Evolutionary conservation across 2,797 vertebrate species (phyloP).

Genomic region (Hoplostethus atlanticus): DNA sequence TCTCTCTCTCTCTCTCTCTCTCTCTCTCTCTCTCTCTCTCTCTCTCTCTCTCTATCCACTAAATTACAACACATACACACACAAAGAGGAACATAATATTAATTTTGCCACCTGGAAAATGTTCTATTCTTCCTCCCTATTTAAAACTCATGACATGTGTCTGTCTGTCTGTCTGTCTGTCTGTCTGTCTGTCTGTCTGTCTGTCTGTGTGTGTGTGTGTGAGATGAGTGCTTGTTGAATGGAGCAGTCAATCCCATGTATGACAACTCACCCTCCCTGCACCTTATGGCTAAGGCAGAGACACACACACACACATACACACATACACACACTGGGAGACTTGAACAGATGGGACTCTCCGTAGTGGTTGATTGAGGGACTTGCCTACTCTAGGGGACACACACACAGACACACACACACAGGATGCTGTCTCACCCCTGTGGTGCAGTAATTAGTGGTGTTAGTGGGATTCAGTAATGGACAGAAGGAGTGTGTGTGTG

Average conservation of each 20-base stretch:
- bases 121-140: too few species aligned
- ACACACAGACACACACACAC: neutral
- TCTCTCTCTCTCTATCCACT: too few species aligned
- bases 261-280: conserved; percentile 53
- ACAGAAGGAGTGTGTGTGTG: too few species aligned
- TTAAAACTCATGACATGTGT: neutral
- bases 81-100: too few species aligned
- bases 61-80: too few species aligned
- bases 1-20: too few species aligned
- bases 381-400: neutral
- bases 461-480: too few species aligned
- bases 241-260: conserved; percentile 53
- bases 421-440: too few species aligned
- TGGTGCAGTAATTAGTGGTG: too few species aligned
- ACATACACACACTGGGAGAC: conserved; percentile 15
- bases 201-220: conserved; percentile 11
- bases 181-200: conserved; percentile 9
- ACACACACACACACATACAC: conserved; percentile 33
- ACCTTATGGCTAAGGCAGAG: conserved; percentile 43
- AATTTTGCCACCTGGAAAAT: too few species aligned
- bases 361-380: conserved; percentile 47
- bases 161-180: conserved; percentile 12
- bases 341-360: conserved; percentile 68
- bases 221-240: conserved; percentile 26
- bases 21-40: too few species aligned